These are phyloP conservation scores for Phalacrocorax carbo DNA, from an alignment of 2,113 vertebrate genomes.

Conservation along the genomic window DNA sequence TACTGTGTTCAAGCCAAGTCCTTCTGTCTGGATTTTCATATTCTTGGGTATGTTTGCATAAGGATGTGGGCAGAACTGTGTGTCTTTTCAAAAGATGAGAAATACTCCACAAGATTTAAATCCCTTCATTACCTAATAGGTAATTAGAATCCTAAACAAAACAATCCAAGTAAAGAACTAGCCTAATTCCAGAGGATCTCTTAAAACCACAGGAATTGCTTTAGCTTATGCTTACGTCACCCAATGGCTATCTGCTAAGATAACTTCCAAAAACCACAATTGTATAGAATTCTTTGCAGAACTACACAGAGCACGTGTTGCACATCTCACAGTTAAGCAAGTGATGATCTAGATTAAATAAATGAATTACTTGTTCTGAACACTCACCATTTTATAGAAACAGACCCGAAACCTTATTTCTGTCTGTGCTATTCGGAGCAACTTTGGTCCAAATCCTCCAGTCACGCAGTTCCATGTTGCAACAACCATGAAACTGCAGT, in stretches of 20 bases:
- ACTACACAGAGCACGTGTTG: background rate
- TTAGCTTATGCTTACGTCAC: background rate
- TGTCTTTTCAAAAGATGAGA: background rate
- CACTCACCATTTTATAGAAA: background rate
- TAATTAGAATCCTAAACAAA: background rate
- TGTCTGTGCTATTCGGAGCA: background rate
- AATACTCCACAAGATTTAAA: background rate
- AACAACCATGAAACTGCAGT: background rate
- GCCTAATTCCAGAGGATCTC: background rate
- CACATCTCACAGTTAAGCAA: background rate
- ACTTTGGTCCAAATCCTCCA: background rate
- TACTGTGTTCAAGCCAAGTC: background rate
- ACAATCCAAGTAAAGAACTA: background rate
- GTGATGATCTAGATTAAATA: background rate
- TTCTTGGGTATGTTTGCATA: background rate
- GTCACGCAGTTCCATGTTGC: background rate
- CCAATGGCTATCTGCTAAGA: background rate
- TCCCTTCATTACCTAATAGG: background rate
- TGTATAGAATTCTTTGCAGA: background rate
- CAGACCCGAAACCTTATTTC: background rate
- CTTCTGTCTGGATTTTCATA: accelerated
- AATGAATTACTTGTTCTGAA: background rate
- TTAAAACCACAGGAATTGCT: background rate
- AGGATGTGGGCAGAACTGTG: background rate
- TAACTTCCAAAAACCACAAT: background rate